Evolutionary conservation across 2,888 invertebrate genomes (phyloP), one percentile per base, ranked within the genome.

Genomic region (Drosophila meridionalis): DNA sequence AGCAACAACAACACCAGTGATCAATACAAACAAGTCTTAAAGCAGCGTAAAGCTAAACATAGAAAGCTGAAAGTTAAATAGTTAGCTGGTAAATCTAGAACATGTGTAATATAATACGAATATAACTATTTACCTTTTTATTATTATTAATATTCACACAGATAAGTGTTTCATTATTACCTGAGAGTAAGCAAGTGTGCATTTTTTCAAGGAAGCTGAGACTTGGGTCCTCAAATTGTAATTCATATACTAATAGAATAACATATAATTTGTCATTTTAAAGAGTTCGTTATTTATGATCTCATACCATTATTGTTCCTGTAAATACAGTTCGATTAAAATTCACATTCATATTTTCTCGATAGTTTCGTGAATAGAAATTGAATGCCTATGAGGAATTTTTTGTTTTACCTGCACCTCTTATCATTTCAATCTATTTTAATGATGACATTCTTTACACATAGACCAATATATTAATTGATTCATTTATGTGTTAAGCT

Each of bases 31-130:
- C 70, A 58, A 73, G 73, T 76, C 67, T 75, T 34, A 32, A 63
- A 58, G 47, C 53, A 64, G 70, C 63, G 68, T 57, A 55, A 71
- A 79, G 70, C 74, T 66, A 72, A 82, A 72, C 83, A 82, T 82
- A 86, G 87, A 89, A 88, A 86, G 88, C 83, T 70, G 62, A 34
- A 47, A 48, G 65, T 66, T 71, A 79, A 76, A 59, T 72, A 57
- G 47, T 55, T 9, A 12, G 55, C 62, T 71, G 64, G 55, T 45
- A 56, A 59, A 52, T 28, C 53, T 57, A 73, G 69, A 78, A 75
- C 67, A 78, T 73, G 72, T 81, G 74, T 65, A 70, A 67, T 58
- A 42, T 9, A 48, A 11, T 20, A 45, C 7, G 14, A 30, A 12
- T 7, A 28, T 20, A 43, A 42, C n/a, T n/a, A 28, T 12, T 45